These are phyloP conservation scores for Apus apus DNA, from an alignment of 2,113 vertebrate genomes.

Conservation along the genomic window DNA sequence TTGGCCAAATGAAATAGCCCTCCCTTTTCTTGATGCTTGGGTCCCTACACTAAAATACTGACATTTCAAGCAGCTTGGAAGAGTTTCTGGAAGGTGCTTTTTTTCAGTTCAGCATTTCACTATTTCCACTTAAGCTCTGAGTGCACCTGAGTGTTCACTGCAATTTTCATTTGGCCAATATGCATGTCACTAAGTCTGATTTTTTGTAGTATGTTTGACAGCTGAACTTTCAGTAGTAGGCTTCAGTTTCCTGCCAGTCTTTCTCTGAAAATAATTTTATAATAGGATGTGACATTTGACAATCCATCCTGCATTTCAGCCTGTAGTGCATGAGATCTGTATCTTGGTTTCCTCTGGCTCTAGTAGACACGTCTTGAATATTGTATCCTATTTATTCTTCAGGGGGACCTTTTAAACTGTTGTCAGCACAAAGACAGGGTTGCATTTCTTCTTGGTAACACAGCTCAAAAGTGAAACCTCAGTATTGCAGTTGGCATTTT, in stretches of 20 bases:
- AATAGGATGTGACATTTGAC: not conserved
- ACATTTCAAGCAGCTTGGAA: not conserved
- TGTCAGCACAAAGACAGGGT: not conserved
- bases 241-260: not conserved
- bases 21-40: not conserved
- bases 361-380: not conserved
- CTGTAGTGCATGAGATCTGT: not conserved
- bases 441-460: not conserved
- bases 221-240: not conserved
- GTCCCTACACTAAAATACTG: not conserved
- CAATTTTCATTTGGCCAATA: not conserved
- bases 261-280: not conserved
- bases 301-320: not conserved
- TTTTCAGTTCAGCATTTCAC: not conserved
- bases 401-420: not conserved
- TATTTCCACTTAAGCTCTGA: not conserved
- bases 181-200: fast-evolving
- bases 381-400: not conserved
- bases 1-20: not conserved
- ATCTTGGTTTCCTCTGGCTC: not conserved
- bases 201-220: not conserved
- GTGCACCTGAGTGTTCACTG: not conserved
- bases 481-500: not conserved
- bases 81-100: not conserved
- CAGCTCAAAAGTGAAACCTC: not conserved